Conservation (phyloP, 1,140 invertebrate species). For the Drosophila ogumai region DNA sequence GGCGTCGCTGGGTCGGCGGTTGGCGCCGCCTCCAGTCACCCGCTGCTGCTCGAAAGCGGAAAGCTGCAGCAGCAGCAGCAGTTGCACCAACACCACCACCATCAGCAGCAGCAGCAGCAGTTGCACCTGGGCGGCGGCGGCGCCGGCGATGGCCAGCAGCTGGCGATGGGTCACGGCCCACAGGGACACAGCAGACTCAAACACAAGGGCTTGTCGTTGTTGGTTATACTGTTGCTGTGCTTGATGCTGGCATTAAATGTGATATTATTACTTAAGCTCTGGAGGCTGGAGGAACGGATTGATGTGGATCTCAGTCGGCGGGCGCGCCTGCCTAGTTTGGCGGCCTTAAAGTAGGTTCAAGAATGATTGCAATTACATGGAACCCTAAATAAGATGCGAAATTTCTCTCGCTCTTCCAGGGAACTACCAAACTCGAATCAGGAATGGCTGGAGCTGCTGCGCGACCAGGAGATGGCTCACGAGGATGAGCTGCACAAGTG, state of each 20-base stretch:
- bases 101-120: conserved; percentile 57
- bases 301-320: conserved; percentile 84
- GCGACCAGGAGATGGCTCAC: conserved; percentile 91
- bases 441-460: conserved; percentile 91
- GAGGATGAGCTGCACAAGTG: conserved; percentile 91
- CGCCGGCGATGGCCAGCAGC: conserved; percentile 28
- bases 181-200: conserved; percentile 47
- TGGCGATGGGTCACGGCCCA: conserved; percentile 42
- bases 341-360: conserved; percentile 48
- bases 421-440: conserved; percentile 89
- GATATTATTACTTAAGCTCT: conserved; percentile 92
- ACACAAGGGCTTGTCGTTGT: conserved; percentile 84
- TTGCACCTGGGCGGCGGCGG: conserved; percentile 39
- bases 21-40: conserved; percentile 33
- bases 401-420: conserved; percentile 52
- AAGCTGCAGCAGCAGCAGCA: conserved; percentile 31
- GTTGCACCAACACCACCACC: conserved; percentile 59
- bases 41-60: conserved; percentile 30
- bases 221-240: conserved; percentile 88
- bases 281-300: conserved; percentile 88
- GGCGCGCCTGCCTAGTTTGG: conserved; percentile 73
- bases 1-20: conserved; percentile 25
- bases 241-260: conserved; percentile 91
- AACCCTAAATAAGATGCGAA: too few species aligned
- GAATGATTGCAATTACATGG: too few species aligned